Evolutionary conservation across 2,113 vertebrate species (phyloP), one percentile per base, ranked within the genome.

Genomic region (Crotophaga sulcirostris): DNA sequence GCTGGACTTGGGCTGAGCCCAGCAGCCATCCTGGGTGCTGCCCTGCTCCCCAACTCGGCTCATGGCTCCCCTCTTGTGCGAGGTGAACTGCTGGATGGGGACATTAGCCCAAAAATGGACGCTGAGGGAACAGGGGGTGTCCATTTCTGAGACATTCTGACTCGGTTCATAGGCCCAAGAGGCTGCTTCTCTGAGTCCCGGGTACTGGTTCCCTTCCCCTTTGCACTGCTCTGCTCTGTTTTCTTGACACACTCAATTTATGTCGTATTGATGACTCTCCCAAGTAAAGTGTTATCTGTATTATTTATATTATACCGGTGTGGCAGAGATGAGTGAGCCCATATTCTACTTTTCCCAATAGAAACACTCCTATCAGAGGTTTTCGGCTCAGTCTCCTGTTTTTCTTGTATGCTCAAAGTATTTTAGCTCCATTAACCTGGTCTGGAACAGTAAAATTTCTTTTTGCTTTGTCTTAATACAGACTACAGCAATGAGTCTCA

Each of bases 21-120:
- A 13, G 44, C 2, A 0, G 3, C 47, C 19, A 0, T 7, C 1
- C 0, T 10, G 4, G 0, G 2, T 12, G 28, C 17, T 2, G 12
- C 36, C 31, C 10, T 0, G 24, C 24, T 52, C 28, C 64, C 23
- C 45, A 3, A 0, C 23, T 25, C 1, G 0, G 13, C 29, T 77
- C 29, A 47, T 0, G 0, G 8, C 15, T 82, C 55, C 18, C 24
- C 3, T 11, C 16, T 14, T 38, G 38, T 20, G 31, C 44, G 45
- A 70, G 20, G 20, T 11, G 40, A 81, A 17, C 26, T 29, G 49
- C 49, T 59, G 26, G 16, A 38, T 1, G 2, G 31, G 17, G 58
- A 20, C 11, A 4, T 38, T 4, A 14, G 12, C n/a, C 33, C 40
- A 31, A 44, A 74, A 80, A 49, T 7, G 34, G 66, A 4, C 40